phyloP scores from a whole-genome alignment of 2,797 vertebrate species.

The Sebastes elongatus region DNA sequence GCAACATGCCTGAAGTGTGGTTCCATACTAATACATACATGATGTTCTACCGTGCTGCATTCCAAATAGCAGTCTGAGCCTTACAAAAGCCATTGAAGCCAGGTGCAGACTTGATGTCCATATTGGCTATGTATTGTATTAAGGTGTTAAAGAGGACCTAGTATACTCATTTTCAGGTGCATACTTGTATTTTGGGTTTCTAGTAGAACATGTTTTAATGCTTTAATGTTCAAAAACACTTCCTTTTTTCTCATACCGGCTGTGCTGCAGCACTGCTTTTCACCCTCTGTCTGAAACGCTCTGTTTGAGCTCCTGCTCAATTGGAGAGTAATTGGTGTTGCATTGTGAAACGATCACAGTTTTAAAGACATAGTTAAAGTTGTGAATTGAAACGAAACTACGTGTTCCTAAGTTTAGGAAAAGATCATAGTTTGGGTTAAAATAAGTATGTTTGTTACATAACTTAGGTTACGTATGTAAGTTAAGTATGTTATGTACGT shows the following conservation, averaged over 20 bases:
- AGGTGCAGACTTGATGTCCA: neutral
- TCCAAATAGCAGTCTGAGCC: too few species aligned
- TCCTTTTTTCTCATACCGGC: too few species aligned
- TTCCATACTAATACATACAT: too few species aligned
- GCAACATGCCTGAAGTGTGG: too few species aligned
- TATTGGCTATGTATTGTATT: slow-evolving; percentile 36
- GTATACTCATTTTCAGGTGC: neutral
- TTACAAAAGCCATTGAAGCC: neutral
- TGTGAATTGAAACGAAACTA: too few species aligned
- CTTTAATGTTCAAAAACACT: neutral
- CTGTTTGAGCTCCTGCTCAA: too few species aligned
- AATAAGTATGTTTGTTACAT: neutral
- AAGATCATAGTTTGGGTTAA: neutral
- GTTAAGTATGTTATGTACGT: too few species aligned
- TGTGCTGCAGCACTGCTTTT: too few species aligned
- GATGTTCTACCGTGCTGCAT: too few species aligned
- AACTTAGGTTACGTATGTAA: too few species aligned
- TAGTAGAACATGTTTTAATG: neutral
- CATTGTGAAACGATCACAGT: neutral
- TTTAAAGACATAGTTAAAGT: neutral
- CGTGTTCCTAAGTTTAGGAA: neutral
- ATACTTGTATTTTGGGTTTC: neutral
- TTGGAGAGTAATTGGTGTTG: too few species aligned
- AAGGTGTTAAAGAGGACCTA: slow-evolving; percentile 53
- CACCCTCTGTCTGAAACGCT: too few species aligned